Base-by-base conservation (phyloP, 2,113 vertebrate genomes). In the Regulus satrapa region DNA sequence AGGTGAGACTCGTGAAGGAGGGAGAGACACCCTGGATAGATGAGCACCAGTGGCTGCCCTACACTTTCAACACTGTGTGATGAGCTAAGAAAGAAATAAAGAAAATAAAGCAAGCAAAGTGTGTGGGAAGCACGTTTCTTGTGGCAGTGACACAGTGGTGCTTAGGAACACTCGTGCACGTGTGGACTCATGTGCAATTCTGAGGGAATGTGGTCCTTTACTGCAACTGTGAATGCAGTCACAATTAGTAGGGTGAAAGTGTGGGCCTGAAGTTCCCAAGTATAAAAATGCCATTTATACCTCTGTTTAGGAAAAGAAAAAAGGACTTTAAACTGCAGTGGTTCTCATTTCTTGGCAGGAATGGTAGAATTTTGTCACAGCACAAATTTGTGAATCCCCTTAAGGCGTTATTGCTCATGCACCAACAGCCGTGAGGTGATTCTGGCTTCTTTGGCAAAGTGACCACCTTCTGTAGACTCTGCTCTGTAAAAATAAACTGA, bases 401-500 rank as follows among this genome's bases (percentile, higher is more conserved):
- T 3, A 85, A 89, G 93, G 83, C 40, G 23, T 79, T 81, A 80
- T 31, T 94, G 81, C 76, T 96, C 93, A 19, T 34, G 78, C 85
- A 83, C 83, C 88, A 89, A 55, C 48, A 87, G 68, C 73, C 8
- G 2, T 28, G 84, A 96, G 75, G 91, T 77, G 93, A 95, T 89
- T 72, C 68, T 6, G 21, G 69, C 55, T 87, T 28, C 89, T 81
- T 55, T 96, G 94, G 95, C 80, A 95, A 48, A 95, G 63, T 21
- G 63, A 82, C 62, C 43, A 8, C 59, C 76, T 96, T 93, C 92
- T 95, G 89, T 80, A 94, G 95, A 38, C 73, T 88, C 85, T 77
- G 77, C 64, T 64, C 62, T 80, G 72, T 86, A 78, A 96, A 95
- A 96, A 95, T 87, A 95, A 96, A 94, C 78, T 46, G 32, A 71